Percentiles rank a stretch among this genome's conserved stretches.
These are phyloP conservation scores for Nyctibius bracteatus DNA, from an alignment of 2,113 vertebrate genomes.

Conservation along the genomic window DNA sequence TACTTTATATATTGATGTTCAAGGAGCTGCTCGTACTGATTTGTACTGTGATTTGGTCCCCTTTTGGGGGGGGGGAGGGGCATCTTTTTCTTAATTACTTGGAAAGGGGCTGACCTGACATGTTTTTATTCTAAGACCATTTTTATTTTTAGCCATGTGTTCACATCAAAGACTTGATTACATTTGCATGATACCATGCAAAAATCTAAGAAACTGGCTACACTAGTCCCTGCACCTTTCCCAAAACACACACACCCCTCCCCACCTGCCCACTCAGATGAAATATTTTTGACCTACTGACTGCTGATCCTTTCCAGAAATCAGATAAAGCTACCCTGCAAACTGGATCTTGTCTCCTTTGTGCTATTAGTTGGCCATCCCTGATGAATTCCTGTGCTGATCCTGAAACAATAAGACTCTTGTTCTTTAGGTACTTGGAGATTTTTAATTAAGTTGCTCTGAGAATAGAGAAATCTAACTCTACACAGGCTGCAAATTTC, in stretches of 20 bases:
- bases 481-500: neutral
- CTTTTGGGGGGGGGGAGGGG: neutral
- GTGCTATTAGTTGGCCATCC: neutral
- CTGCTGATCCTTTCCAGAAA: neutral
- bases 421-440: neutral
- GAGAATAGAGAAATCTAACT: neutral
- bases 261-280: fast-evolving
- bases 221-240: neutral
- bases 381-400: neutral
- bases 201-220: neutral
- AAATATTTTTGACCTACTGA: neutral
- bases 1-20: neutral
- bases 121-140: neutral
- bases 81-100: neutral
- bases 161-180: neutral
- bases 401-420: neutral
- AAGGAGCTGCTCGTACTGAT: neutral
- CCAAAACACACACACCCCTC: neutral
- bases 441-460: neutral
- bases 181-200: neutral
- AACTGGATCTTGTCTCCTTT: neutral
- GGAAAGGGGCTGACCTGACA: neutral
- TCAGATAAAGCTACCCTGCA: neutral
- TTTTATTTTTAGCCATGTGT: neutral
- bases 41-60: neutral